Evolutionary conservation across 2,797 vertebrate species (phyloP), one percentile per base, ranked within the genome.

Genomic region (Trachurus trachurus): DNA sequence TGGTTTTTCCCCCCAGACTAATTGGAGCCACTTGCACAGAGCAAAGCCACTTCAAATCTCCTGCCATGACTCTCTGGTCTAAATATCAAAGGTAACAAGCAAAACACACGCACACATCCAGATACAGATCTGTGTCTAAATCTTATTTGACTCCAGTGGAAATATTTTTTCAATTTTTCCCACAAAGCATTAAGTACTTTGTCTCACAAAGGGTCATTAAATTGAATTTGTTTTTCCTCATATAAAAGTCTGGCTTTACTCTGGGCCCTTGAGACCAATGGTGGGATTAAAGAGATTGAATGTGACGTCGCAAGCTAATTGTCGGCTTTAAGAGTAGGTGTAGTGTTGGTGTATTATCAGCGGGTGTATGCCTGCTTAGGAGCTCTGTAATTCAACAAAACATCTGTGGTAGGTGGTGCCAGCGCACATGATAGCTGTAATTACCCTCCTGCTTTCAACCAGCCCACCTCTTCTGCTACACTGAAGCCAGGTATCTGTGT

Each of bases 31-130:
- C 73, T 87, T 37, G 29, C 19, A 76, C 64, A 71, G 71, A 81
- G 77, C 40, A 79, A 84, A 85, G 75, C 82, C 70, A 21, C 45
- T 63, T 50, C 57, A 88, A 91, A 87, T 78, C 88, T 80, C 65
- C 72, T 77, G 76, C 81, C 56, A 69, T 29, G 29, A 73, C 59
- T 75, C 74, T 76, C 49, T 71, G 59, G 50, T 75, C 74, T 77
- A 63, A 84, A 85, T 88, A 83, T 88, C 84, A 84, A 49, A 85
- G 78, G 86, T 92, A 82, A 89, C 77, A 87, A 83, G 83, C 68
- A 78, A 76, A 81, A 56, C 47, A 61, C 67, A 74, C 37, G 22
- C 56, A 67, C 78, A 77, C 61, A 68, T 61, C 1, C 69, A 16
- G 44, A 82, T 73, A 78, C 39, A 64, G 52, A 86, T 86, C 73